These are phyloP conservation scores for Vireo griseus DNA, from an alignment of 2,797 vertebrate genomes.

Conservation along the genomic window DNA sequence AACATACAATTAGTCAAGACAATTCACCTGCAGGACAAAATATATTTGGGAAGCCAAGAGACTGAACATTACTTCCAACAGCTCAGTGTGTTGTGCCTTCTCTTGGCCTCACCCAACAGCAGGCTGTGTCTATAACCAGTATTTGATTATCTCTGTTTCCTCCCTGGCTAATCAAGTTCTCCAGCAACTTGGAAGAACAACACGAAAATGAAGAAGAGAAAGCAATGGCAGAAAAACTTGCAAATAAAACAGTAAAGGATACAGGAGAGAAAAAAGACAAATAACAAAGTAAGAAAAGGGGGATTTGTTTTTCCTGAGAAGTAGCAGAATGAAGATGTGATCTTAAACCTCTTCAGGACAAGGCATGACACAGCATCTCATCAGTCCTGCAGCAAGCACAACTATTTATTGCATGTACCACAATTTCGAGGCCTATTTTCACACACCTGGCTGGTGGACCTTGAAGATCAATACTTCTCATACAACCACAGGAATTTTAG, in stretches of 20 bases:
- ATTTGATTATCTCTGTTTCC: neutral
- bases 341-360: neutral
- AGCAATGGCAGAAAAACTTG: neutral
- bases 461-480: neutral
- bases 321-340: neutral
- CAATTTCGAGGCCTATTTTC: neutral
- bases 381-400: neutral
- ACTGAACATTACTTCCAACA: neutral
- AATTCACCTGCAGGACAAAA: neutral
- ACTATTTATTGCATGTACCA: neutral
- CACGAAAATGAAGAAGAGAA: neutral
- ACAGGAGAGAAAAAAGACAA: neutral
- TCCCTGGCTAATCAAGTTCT: neutral
- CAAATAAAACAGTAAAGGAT: neutral
- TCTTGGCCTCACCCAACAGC: neutral
- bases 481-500: neutral
- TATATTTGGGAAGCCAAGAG: neutral
- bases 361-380: neutral
- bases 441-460: neutral
- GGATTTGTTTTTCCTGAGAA: neutral
- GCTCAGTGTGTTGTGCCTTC: neutral
- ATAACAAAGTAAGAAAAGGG: neutral
- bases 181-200: neutral
- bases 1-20: neutral
- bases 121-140: neutral